Evolutionary conservation across 64 coral and sea anemone genomes (phyloP), one percentile per base, ranked within the genome.

Genomic region (Exaiptasia diaphana): DNA sequence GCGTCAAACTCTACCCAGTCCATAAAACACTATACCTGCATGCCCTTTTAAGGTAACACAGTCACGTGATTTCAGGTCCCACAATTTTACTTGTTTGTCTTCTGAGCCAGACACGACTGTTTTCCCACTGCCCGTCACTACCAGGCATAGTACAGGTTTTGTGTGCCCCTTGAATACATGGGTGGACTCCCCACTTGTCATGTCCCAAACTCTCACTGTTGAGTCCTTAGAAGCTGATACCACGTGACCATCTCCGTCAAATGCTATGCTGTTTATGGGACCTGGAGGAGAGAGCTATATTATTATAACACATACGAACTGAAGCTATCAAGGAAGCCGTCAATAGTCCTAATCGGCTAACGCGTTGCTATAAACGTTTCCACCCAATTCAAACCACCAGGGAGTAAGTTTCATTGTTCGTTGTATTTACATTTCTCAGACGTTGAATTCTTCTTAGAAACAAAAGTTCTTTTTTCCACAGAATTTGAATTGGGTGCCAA

Each of bases 31-130:
- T 28, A 39, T 71, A 89, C 91, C 91, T 80, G 60, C 53, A 41
- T 94, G 91, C 14, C 91, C 91, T 41, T 94, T 94, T 15, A 94
- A 52, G 10, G 91, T 88, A 56, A 83, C 79, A 45, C 91, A 94
- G 65, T 89, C 87, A 40, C 81, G 86, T 78, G 85, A 83, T 42
- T 63, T 58, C 17, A 94, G 45, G 27, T 88, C 79, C 91, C 91
- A 94, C 25, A 83, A 58, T 72, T 74, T 94, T 1, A 94, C n/a
- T 3, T 63, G 72, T 53, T 94, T 89, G 46, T 94, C 91, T 64
- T 94, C 91, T 25, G 91, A 94, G 2, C 91, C 91, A 20, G 91
- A 94, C 17, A 94, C 55, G 1, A 73, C 73, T 31, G 83, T 85
- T 39, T 34, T 56, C 11, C 37, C 54, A 70, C 89, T 83, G 54